Evolutionary conservation across 2,113 vertebrate species (phyloP).

Genomic region (Onychorhynchus coronatus): DNA sequence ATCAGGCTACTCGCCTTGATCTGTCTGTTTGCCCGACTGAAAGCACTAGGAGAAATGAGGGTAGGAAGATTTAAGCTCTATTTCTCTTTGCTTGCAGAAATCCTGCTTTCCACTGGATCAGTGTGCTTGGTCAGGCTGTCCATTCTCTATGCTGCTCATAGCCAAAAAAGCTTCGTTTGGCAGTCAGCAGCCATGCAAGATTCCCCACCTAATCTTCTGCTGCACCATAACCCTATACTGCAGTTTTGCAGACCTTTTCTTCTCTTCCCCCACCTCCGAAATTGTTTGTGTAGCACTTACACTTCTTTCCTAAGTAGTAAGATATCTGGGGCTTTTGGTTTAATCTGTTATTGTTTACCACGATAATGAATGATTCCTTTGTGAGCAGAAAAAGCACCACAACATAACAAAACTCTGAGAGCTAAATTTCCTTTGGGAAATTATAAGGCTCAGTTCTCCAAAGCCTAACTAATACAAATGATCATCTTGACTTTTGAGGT

Average conservation of each 20-base stretch:
- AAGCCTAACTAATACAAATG: background rate
- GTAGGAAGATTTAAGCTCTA: background rate
- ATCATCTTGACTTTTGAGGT: background rate
- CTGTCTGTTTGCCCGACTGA: background rate
- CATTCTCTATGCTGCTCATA: fast-evolving
- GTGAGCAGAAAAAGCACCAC: background rate
- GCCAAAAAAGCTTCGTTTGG: background rate
- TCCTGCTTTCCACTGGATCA: background rate
- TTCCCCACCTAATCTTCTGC: background rate
- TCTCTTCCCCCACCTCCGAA: fast-evolving
- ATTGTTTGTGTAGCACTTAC: background rate
- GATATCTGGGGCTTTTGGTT: background rate
- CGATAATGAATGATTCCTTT: background rate
- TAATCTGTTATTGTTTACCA: background rate
- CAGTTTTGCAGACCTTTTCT: background rate
- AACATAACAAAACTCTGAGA: background rate
- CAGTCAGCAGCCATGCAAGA: background rate
- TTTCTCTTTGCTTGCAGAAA: background rate
- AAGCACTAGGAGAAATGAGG: background rate
- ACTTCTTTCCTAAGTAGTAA: background rate
- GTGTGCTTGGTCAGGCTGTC: background rate
- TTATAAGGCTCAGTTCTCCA: background rate
- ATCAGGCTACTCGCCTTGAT: background rate
- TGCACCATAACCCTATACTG: background rate
- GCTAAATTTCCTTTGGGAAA: background rate